Evolutionary conservation across 1,140 invertebrate genomes (phyloP), one percentile per base, ranked within the genome.

Genomic region (Venustaconcha ellipsiformis): DNA sequence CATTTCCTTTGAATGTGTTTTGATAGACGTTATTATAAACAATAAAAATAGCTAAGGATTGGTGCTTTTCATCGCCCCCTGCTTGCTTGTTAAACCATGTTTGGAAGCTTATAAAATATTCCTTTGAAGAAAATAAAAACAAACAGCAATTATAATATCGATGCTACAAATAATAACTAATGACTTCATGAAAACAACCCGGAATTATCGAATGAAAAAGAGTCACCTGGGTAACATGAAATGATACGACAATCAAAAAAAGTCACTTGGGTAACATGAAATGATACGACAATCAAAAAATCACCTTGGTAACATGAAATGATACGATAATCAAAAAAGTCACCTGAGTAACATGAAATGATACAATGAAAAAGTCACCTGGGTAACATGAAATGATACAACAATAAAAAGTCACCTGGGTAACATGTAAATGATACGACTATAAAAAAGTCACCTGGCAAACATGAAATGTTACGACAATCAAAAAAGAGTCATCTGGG

Each of bases 181-280:
- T 18, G 67, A 75, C 48, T 75, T 75, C 37, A 75, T 57, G 67
- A 68, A 55, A 75, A 75, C 15, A 30, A 69, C 17, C 56, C 57
- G 14, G n/a, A 30, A 17, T 14, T n/a, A 26, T 14, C 3, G 26
- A 69, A 57, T 37, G 17, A 23, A 23, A 23, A 23, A 23, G 23
- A 23, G 23, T 23, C 23, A 1, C 23, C 23, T 23, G 23, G 23
- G 23, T 23, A 23, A 23, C 23, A 23, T 23, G 23, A 66, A 30
- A 17, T 0, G 6, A 11, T 30, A 17, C 57, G 65, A 14, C 65
- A 57, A 63, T 56, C 4, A 5, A 26, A 18, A 18, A 70, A 30
- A 4, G 26, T 30, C 26, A 30, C 26, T 0, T 30, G 26, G 26
- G 26, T 30, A 30, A 30, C 26, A 30, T 30, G 26, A 30, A 30